A percentile compares a stretch with the other conserved stretches of the same genome.
These are phyloP conservation scores for Chlamydotis undulata DNA, from an alignment of 2,113 vertebrate genomes.

Conservation along the genomic window DNA sequence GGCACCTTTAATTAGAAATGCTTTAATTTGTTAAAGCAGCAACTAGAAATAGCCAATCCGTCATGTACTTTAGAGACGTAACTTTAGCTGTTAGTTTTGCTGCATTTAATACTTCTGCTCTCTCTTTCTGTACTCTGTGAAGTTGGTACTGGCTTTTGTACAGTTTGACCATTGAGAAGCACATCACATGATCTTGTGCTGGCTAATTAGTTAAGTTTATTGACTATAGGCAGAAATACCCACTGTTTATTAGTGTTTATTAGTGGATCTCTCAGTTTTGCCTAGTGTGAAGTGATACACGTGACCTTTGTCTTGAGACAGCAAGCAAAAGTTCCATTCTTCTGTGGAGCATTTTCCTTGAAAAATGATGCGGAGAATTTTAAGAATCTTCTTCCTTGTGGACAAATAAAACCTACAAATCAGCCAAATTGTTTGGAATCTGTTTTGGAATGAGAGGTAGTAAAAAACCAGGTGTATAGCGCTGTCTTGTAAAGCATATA, in stretches of 20 bases:
- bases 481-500: neutral
- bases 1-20: neutral
- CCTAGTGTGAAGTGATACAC: neutral
- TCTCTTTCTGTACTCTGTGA: neutral
- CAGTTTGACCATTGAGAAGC: neutral
- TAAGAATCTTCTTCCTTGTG: neutral
- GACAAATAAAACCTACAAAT: neutral
- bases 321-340: neutral
- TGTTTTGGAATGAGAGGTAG: neutral
- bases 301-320: neutral
- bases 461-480: neutral
- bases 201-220: neutral
- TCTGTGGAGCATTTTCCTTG: neutral
- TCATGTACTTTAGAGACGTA: neutral
- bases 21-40: neutral
- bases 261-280: neutral
- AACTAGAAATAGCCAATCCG: neutral
- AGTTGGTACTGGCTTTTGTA: neutral
- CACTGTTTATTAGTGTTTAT: neutral
- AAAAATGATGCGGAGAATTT: neutral
- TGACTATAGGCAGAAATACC: neutral
- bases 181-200: neutral
- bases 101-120: neutral
- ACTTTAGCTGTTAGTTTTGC: neutral
- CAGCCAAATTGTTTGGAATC: neutral